phyloP scores from a whole-genome alignment of 2,888 invertebrate genomes.

The Patella pellucida region DNA sequence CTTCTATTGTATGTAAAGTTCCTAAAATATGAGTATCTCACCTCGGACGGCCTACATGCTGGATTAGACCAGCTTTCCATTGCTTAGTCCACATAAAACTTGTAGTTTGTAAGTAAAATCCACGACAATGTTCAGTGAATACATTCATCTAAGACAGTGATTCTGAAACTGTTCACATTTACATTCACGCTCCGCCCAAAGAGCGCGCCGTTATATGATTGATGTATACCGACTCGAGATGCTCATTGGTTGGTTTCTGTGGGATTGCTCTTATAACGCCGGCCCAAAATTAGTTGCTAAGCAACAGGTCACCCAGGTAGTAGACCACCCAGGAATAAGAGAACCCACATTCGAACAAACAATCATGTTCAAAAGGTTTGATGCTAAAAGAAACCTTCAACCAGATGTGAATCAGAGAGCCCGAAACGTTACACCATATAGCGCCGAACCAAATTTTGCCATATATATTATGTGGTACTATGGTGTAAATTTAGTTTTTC shows the following conservation, averaged over 20 bases:
- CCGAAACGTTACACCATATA: conserved; percentile 32
- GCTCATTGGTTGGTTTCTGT: conserved; percentile 63
- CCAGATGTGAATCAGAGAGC: conserved; percentile 35
- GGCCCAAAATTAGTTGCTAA: conserved; percentile 69
- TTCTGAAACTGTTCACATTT: conserved; percentile 53
- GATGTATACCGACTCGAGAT: conserved; percentile 57
- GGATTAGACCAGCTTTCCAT: conserved; percentile 55
- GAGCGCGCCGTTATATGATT: conserved; percentile 54
- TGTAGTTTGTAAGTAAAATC: conserved; percentile 44
- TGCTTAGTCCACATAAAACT: conserved; percentile 45
- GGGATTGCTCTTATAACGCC: conserved; percentile 62
- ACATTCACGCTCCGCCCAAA: conserved; percentile 58
- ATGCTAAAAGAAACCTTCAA: conserved; percentile 29
- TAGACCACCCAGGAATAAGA: conserved; percentile 67
- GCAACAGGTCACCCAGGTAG: conserved; percentile 70
- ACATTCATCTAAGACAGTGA: conserved; percentile 42
- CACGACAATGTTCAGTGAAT: conserved; percentile 36
- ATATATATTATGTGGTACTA: conserved; percentile 41
- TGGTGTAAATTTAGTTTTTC: conserved; percentile 32
- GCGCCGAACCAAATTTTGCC: conserved; percentile 28
- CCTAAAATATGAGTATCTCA: conserved; percentile 22
- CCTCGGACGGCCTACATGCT: conserved; percentile 45
- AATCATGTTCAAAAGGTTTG: conserved; percentile 46
- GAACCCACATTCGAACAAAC: conserved; percentile 58
- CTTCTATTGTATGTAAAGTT: conserved; percentile 14